Conservation (phyloP, 1,140 invertebrate species). For the Lysiphlebus fabarum region DNA sequence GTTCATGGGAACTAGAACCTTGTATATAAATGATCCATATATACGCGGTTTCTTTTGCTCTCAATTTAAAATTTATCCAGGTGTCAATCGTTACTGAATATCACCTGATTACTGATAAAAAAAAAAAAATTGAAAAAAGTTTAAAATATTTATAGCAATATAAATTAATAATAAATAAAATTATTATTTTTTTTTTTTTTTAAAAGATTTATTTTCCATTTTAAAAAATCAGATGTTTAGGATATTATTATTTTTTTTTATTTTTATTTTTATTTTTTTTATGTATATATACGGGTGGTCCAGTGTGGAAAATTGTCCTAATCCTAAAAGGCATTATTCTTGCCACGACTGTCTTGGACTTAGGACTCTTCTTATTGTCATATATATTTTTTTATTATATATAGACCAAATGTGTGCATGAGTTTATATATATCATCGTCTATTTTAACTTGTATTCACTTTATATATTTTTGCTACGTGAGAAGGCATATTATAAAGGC, state of each 20-base stretch:
- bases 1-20: slow-evolving; percentile 44
- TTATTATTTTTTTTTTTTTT: no score
- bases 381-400: neutral
- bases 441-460: slow-evolving; percentile 11
- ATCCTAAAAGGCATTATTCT: slow-evolving; percentile 45
- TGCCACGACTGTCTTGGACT: slow-evolving; percentile 42
- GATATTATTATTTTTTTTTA: slow-evolving; percentile 13
- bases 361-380: slow-evolving; percentile 33
- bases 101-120: neutral
- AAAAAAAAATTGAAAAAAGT: no score
- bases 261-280: no score
- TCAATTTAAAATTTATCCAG: slow-evolving; percentile 18
- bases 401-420: slow-evolving; percentile 13
- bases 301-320: slow-evolving; percentile 32
- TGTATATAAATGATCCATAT: slow-evolving; percentile 13
- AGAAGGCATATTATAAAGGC: slow-evolving; percentile 36
- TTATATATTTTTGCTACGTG: slow-evolving; percentile 28
- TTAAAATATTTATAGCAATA: neutral
- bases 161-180: neutral
- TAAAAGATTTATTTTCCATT: no score
- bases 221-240: no score
- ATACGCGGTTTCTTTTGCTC: slow-evolving; percentile 10
- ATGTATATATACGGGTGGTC: slow-evolving; percentile 51
- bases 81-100: slow-evolving; percentile 12
- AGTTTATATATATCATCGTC: no score